Conservation (phyloP, 2,113 vertebrate species). For the Motacilla alba region DNA sequence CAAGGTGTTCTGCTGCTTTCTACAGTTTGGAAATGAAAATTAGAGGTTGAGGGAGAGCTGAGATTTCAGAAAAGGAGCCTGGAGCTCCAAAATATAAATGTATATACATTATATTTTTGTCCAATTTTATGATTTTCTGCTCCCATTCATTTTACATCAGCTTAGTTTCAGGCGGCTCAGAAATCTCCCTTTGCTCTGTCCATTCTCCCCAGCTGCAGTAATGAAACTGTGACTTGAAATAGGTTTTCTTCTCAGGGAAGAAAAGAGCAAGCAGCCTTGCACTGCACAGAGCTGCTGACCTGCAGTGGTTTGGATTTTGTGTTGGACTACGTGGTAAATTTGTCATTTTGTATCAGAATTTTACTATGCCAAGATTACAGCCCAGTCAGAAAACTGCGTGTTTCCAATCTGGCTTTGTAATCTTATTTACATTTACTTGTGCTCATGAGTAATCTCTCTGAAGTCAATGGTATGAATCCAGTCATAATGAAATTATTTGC, state of each 20-base stretch:
- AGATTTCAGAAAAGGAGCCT: neutral
- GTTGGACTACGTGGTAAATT: neutral
- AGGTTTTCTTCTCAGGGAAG: neutral
- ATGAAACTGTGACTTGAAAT: neutral
- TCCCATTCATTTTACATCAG: neutral
- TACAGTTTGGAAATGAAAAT: neutral
- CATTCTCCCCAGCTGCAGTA: neutral
- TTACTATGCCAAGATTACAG: neutral
- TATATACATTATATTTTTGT: neutral
- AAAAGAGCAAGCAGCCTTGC: neutral
- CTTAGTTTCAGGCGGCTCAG: neutral
- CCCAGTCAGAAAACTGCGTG: neutral
- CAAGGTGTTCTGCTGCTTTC: neutral
- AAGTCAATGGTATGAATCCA: neutral
- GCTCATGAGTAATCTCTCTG: neutral
- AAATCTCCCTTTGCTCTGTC: neutral
- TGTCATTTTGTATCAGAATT: neutral
- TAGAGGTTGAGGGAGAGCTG: neutral
- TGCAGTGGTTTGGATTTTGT: neutral
- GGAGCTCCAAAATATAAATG: neutral
- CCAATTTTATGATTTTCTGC: neutral
- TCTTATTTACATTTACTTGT: conserved; percentile 6
- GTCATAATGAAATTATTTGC: conserved; percentile 5
- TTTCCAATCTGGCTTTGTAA: neutral
- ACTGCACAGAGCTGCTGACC: neutral